Conservation (phyloP, 2,888 invertebrate species). For the Hymenopus coronatus region DNA sequence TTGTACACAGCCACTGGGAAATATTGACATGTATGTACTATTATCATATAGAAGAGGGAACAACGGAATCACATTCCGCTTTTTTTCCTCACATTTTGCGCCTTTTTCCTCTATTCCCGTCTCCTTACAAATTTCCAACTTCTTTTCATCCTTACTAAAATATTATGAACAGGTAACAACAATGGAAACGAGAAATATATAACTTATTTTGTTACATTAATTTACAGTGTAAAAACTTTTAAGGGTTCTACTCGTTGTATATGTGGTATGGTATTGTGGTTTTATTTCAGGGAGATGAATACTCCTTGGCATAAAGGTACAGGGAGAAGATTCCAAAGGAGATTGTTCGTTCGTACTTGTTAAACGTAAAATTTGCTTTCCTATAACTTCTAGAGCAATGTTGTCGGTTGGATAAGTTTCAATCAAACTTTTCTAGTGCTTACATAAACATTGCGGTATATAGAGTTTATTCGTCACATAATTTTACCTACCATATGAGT, state of each 20-base stretch:
- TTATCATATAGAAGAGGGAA: background rate
- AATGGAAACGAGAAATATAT: slow-evolving; percentile 26
- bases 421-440: no score
- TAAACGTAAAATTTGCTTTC: no score
- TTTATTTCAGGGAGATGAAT: background rate
- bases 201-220: slow-evolving; percentile 26
- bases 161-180: slow-evolving; percentile 33
- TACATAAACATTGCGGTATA: no score
- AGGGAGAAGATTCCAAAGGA: background rate
- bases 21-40: background rate
- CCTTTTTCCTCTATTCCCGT: background rate
- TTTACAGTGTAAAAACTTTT: slow-evolving; percentile 20
- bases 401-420: no score
- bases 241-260: background rate
- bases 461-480: no score
- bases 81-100: background rate
- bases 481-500: no score
- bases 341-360: background rate
- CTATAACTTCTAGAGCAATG: no score
- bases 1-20: background rate
- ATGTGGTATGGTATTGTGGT: background rate
- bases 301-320: background rate
- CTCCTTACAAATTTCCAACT: background rate
- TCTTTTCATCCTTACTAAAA: slow-evolving; percentile 17
- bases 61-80: slow-evolving; percentile 1